phyloP scores from a whole-genome alignment of 2,797 vertebrate genomes.

The Enteromius trimaculatus region DNA sequence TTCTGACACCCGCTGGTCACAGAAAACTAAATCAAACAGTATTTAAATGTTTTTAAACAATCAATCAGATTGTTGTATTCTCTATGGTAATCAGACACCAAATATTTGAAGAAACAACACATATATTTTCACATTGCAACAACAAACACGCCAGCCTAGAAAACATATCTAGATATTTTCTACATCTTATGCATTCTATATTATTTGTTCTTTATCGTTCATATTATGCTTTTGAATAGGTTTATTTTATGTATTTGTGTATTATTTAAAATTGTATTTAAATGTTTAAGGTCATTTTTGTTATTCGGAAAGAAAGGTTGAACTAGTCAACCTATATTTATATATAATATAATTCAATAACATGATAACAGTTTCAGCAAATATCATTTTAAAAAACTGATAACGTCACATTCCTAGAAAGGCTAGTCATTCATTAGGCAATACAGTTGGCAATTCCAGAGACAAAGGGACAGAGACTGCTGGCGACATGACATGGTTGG shows the following conservation, averaged over 20 bases:
- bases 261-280: background rate
- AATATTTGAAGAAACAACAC: background rate
- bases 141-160: background rate
- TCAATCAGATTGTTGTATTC: background rate
- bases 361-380: background rate
- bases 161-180: background rate
- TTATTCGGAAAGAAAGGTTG: background rate
- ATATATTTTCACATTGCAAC: background rate
- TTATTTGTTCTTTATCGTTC: background rate
- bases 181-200: background rate
- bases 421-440: background rate
- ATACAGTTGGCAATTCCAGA: background rate
- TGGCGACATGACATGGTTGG: background rate
- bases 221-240: background rate
- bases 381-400: background rate
- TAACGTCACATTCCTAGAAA: background rate
- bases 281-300: background rate
- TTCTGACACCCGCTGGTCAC: background rate
- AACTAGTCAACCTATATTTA: background rate
- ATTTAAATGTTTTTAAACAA: background rate
- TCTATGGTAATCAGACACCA: background rate
- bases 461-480: background rate
- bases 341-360: background rate
- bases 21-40: background rate
- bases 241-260: background rate